Evolutionary conservation across 2,113 vertebrate genomes (phyloP), one percentile per base, ranked within the genome.

Genomic region (Choloepus hoffmanni): DNA sequence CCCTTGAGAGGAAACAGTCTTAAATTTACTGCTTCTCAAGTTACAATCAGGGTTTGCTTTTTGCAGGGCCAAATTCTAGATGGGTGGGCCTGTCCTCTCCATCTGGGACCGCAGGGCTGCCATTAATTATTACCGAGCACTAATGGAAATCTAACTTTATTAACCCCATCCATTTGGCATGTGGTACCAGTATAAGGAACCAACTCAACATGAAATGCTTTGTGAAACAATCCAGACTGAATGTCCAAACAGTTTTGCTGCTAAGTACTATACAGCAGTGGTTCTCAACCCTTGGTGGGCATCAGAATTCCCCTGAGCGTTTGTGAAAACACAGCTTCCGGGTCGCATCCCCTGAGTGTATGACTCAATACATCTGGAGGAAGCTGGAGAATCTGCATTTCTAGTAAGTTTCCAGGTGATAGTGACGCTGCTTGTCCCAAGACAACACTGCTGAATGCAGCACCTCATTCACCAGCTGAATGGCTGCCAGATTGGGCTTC

Each of bases 81-180:
- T 24, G 30, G 76, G 50, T 13, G 36, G 15, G 3, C 60, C 3
- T 0, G 15, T 65, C 62, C 77, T 40, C 30, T 36, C 45, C 89
- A 77, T 45, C 67, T 18, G 21, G 78, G 53, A 70, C 48, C 26
- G 10, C 3, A 5, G 45, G 33, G 55, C 23, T 70, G 18, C n/a
- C 2, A 8, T 84, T 83, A 84, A 96, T 90, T 85, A 96, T 90
- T 73, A 85, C 89, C 91, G 74, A 92, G 65, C 82, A 84, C 58
- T 95, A 92, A 95, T 93, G 79, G 60, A 73, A 89, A 79, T 62
- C 87, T 81, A 79, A 74, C 86, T 73, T 82, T 78, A 90, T 86
- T 87, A 65, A 88, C 45, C 70, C 89, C 60, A 28, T 48, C 48
- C 12, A 40, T 40, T 76, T 85, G 78, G 70, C 83, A 43, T 60